phyloP scores from a whole-genome alignment of 2,113 vertebrate genomes.

The Cygnus buccinator region DNA sequence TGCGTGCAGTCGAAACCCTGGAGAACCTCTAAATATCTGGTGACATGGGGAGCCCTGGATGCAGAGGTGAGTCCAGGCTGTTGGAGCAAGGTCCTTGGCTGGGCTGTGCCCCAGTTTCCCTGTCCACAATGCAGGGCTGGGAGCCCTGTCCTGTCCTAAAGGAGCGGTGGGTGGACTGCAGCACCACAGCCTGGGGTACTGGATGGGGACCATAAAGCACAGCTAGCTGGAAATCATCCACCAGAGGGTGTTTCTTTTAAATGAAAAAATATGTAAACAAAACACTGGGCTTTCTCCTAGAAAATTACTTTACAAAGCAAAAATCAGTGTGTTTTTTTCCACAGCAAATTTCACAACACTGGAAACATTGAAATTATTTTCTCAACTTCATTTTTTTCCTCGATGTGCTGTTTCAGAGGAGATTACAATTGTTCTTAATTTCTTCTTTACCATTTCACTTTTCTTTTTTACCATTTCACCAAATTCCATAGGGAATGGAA shows the following conservation, averaged over 20 bases:
- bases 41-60: not conserved
- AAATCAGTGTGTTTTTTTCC: not conserved
- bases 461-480: not conserved
- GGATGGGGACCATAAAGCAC: not conserved
- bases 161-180: not conserved
- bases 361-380: not conserved
- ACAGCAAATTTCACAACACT: not conserved
- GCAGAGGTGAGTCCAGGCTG: not conserved
- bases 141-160: not conserved
- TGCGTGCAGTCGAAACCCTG: not conserved
- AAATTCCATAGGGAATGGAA: not conserved
- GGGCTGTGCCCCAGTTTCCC: not conserved
- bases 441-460: not conserved
- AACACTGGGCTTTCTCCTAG: not conserved
- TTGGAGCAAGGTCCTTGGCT: not conserved
- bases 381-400: not conserved
- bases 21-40: not conserved
- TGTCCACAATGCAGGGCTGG: accelerated
- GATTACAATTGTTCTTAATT: not conserved
- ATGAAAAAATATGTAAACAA: not conserved
- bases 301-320: not conserved
- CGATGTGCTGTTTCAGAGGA: not conserved
- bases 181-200: not conserved
- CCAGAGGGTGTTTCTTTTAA: not conserved
- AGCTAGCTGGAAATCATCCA: not conserved